Evolutionary conservation across 1,140 invertebrate species (phyloP), one percentile per base, ranked within the genome.

Genomic region (Drosophila nannoptera): DNA sequence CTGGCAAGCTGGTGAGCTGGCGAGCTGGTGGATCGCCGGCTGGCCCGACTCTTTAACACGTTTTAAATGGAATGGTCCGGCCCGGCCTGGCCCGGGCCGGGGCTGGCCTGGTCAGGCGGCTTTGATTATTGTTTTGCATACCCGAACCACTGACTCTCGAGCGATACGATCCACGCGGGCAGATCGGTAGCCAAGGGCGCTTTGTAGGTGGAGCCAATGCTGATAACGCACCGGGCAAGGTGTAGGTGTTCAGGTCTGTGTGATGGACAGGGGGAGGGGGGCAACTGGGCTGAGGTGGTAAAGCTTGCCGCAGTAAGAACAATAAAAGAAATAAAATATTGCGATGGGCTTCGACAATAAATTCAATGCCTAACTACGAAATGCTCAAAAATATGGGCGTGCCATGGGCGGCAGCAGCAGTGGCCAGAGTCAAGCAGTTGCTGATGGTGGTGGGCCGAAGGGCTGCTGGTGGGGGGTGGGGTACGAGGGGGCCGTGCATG

Each of bases 41-140:
- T 22, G 22, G 22, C 22, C 22, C 22, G 22, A 3, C 81, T 86
- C 77, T 86, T 86, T 86, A 86, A 86, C 82, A 86, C 81, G 77
- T 86, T 86, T 86, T 81, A 77, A 86, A 86, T 81, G 75, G 81
- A 80, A 75, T 77, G 64, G 65, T 22, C 22, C 3, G 22, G 22
- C 22, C 22, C 1, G 22, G 22, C 1, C 22, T 22, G 22, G 22
- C 22, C 45, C 36, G 1, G 22, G 22, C 22, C 22, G 22, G 22
- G 22, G 22, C 22, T 22, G 22, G 22, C 22, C 22, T 22, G 54
- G 32, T 42, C 55, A 50, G 36, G 64, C 67, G 77, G 71, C 76
- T 86, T 80, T 77, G 78, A 80, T 86, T 86, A 84, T 84, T 86
- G 80, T 86, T 84, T 84, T 84, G 80, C 80, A 86, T 84, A 73